Conservation (phyloP, 2,113 vertebrate genomes). For the Pelecanoides urinatrix region DNA sequence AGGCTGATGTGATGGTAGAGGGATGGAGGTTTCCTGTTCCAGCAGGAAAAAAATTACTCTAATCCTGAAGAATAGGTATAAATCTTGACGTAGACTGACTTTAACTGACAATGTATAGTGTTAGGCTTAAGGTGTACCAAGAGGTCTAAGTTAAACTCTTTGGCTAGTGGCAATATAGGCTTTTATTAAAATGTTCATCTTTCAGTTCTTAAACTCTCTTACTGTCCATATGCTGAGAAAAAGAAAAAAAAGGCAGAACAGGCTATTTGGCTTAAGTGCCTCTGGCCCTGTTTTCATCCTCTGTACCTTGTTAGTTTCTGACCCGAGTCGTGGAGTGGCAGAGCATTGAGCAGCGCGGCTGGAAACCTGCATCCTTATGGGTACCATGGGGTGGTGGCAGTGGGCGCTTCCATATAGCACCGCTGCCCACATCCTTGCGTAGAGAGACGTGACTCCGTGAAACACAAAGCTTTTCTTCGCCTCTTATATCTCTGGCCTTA, state of each 20-base stretch:
- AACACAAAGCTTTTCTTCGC: not conserved
- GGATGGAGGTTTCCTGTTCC: not conserved
- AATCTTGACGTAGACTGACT: not conserved
- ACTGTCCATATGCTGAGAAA: not conserved
- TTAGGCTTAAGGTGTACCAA: not conserved
- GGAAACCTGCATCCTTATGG: rapidly evolving
- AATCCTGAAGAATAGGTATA: not conserved
- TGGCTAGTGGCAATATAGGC: not conserved
- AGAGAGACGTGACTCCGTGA: not conserved
- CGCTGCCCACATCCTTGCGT: rapidly evolving
- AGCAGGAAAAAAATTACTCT: not conserved
- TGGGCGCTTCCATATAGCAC: not conserved
- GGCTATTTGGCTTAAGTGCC: not conserved
- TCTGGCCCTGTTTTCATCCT: not conserved
- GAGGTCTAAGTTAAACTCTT: not conserved
- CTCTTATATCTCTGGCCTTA: not conserved
- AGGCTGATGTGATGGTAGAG: not conserved
- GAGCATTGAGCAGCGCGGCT: not conserved
- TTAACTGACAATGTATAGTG: not conserved
- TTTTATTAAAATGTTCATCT: not conserved
- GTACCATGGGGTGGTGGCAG: not conserved
- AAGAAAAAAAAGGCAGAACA: not conserved
- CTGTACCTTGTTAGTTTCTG: not conserved
- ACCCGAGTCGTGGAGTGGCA: not conserved
- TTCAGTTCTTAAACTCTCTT: not conserved